These are phyloP conservation scores for Athripsodes cinereus DNA, from an alignment of 2,888 invertebrate species.

Conservation along the genomic window DNA sequence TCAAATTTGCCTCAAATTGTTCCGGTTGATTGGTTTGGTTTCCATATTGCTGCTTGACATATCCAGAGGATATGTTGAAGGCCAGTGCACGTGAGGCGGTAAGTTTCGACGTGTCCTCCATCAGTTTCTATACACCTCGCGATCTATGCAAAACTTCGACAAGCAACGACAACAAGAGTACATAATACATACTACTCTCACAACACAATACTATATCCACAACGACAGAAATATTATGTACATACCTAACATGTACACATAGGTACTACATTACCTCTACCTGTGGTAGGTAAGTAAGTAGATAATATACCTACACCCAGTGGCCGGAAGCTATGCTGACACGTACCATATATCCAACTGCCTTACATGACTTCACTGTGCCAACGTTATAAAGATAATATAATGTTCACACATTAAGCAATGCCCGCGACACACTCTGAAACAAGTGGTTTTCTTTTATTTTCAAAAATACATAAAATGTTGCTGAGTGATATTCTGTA, in stretches of 20 bases:
- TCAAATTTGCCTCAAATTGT: no score
- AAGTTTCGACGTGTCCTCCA: constrained; percentile 18
- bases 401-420: not conserved
- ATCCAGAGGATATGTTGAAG: constrained; percentile 12
- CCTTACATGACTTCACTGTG: constrained; percentile 18
- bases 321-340: constrained; percentile 21
- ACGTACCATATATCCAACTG: constrained; percentile 22
- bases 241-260: no score
- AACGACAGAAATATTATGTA: no score
- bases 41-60: not conserved
- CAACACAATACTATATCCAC: no score
- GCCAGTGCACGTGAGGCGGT: constrained; percentile 15
- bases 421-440: not conserved
- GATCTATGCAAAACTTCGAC: not conserved
- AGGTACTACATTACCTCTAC: no score
- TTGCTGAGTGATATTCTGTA: no score
- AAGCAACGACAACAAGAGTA: no score
- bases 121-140: constrained; percentile 9
- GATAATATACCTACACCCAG: not conserved
- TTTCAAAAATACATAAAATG: not conserved
- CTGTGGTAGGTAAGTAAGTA: no score
- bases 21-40: not conserved
- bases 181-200: no score
- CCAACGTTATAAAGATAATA: constrained; percentile 4
- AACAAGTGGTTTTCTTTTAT: not conserved